A percentile compares a stretch with the other conserved stretches of the same genome.
Conservation (phyloP, 2,113 vertebrate species). For the Apistogramma diplotaenia region DNA sequence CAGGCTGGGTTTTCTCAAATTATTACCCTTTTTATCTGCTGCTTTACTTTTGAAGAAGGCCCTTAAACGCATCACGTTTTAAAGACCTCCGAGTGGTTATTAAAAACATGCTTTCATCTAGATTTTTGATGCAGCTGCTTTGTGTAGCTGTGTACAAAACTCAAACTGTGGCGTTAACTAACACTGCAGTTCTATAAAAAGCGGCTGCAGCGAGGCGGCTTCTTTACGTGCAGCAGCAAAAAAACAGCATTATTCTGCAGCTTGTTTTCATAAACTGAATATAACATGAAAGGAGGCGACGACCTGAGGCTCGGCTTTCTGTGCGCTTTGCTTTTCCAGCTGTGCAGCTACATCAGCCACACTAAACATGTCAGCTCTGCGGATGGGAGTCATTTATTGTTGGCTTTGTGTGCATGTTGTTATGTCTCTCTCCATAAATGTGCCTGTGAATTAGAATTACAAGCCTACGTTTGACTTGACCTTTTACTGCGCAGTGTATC, state of each 20-base stretch:
- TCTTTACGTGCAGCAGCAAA: not conserved
- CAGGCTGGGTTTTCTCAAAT: too few species aligned
- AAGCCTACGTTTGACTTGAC: not conserved
- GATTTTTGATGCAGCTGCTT: not conserved
- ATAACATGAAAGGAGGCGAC: not conserved
- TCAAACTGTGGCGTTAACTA: not conserved
- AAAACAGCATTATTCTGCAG: not conserved
- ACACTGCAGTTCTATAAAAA: not conserved
- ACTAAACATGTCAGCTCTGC: not conserved
- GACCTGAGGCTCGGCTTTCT: not conserved
- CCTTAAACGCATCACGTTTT: too few species aligned
- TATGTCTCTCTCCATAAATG: not conserved
- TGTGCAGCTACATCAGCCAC: not conserved
- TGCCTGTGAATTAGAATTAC: not conserved
- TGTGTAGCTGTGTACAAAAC: not conserved
- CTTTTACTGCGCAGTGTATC: not conserved
- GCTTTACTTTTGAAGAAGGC: too few species aligned
- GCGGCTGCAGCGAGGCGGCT: fast-evolving
- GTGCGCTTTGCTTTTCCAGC: not conserved
- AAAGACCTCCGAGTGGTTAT: not conserved
- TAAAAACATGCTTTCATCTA: not conserved
- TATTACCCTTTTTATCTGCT: too few species aligned
- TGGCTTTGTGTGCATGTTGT: not conserved
- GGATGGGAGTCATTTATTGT: not conserved
- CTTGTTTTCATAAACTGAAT: not conserved